Evolutionary conservation across 2,113 vertebrate species (phyloP), one percentile per base, ranked within the genome.

Genomic region (Grallaria varia): DNA sequence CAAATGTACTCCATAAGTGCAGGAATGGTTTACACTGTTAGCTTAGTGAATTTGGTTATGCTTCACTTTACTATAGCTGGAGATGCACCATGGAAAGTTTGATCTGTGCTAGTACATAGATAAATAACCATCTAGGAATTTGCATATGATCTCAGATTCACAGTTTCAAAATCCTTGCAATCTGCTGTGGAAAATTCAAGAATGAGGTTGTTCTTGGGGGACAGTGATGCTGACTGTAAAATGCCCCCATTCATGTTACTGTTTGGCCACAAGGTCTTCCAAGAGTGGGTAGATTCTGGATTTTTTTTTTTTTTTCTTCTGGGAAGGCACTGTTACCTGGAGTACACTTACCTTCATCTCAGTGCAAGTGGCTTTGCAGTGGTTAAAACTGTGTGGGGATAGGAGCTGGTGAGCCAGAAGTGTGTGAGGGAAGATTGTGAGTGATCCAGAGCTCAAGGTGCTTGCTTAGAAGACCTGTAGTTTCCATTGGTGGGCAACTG

Each of bases 51-150:
- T 83, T 76, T 21, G 92, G 24, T 66, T 75, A 23, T 27, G 55
- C 58, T 21, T 92, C 13, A 20, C 53, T 80, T 72, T 45, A 60
- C 53, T 72, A 1, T 53, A 74, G 87, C 45, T 71, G 52, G 64
- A 87, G 55, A 63, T 89, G 33, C 50, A 63, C 76, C 12, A 10
- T 59, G 53, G 21, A 69, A 71, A 81, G 30, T 42, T 88, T 67
- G 53, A 7, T 59, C 55, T 84, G 23, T 95, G 59, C 33, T 86
- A 63, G 69, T 52, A 42, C 9, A 3, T 19, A 55, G 55, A 67
- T 92, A 92, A 90, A 67, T 92, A 92, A 90, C 88, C 79, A 50
- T 84, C 44, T 66, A 80, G 90, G 82, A 92, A 77, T 95, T 90
- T 88, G 75, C 78, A 73, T 53, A 83, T 50, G 11, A 76, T 73